These are phyloP conservation scores for Arctia plantaginis DNA, from an alignment of 2,888 invertebrate genomes.

Conservation along the genomic window DNA sequence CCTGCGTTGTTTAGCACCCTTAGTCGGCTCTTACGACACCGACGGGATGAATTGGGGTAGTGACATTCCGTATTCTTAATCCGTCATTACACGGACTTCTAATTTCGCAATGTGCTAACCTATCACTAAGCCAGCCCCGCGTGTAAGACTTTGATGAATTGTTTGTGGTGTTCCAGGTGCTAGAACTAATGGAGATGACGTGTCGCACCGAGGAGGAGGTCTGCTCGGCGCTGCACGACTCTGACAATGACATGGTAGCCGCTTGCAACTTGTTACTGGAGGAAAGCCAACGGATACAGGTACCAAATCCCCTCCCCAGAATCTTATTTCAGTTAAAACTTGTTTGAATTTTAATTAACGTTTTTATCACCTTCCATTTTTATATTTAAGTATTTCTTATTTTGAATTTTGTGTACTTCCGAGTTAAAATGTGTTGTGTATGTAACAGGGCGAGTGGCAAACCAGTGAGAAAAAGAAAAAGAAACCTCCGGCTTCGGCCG, in stretches of 20 bases:
- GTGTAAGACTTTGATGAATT: not conserved
- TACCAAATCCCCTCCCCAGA: conserved; percentile 54
- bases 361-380: too few species aligned
- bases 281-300: conserved; percentile 88
- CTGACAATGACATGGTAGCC: conserved; percentile 94
- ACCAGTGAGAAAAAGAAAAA: conserved; percentile 95
- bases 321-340: too few species aligned
- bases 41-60: too few species aligned
- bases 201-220: conserved; percentile 96
- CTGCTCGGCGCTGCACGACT: conserved; percentile 96
- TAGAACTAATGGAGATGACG: conserved; percentile 96
- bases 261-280: conserved; percentile 94
- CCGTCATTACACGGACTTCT: too few species aligned
- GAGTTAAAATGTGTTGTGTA: not conserved
- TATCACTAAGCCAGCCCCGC: too few species aligned
- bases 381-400: not conserved
- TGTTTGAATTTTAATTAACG: too few species aligned
- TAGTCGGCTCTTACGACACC: too few species aligned
- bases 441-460: conserved; percentile 93
- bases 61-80: too few species aligned
- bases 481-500: conserved; percentile 88
- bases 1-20: too few species aligned
- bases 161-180: conserved; percentile 84
- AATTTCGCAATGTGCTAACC: too few species aligned
- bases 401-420: too few species aligned